Conservation (phyloP, 2,888 invertebrate genomes). For the Napeogenes inachia region DNA sequence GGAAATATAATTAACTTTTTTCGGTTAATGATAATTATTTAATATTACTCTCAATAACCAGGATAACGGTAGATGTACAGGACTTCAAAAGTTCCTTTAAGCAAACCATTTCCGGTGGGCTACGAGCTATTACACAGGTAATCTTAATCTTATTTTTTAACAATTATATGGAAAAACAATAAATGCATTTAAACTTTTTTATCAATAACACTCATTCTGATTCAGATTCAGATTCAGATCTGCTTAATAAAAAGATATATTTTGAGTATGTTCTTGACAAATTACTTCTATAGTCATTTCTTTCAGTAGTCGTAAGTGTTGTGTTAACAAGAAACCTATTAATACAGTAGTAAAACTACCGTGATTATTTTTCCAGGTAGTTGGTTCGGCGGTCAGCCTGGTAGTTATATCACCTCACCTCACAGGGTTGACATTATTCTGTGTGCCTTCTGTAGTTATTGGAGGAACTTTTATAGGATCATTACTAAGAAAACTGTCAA, state of each 20-base stretch:
- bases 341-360: no score
- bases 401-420: conserved; percentile 93
- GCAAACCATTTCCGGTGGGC: conserved; percentile 92
- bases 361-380: conserved; percentile 42
- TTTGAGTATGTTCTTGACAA: no score
- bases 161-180: background rate
- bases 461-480: conserved; percentile 91
- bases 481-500: conserved; percentile 85
- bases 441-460: conserved; percentile 89
- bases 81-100: conserved; percentile 99
- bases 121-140: conserved; percentile 92
- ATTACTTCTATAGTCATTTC: no score
- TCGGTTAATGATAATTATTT: background rate
- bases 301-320: no score
- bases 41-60: conserved; percentile 45
- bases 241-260: no score
- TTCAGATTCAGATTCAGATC: no score
- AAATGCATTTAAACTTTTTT: background rate
- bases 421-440: conserved; percentile 89
- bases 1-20: background rate
- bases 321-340: no score
- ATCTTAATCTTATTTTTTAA: conserved; percentile 9
- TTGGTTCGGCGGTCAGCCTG: conserved; percentile 87
- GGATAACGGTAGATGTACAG: conserved; percentile 94
- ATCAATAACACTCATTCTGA: background rate